Percentiles rank a stretch among this genome's conserved stretches.
Evolutionary conservation across 37 sponge, comb jelly and placozoan species (phyloP).

Genomic region (Amphimedon queenslandica): DNA sequence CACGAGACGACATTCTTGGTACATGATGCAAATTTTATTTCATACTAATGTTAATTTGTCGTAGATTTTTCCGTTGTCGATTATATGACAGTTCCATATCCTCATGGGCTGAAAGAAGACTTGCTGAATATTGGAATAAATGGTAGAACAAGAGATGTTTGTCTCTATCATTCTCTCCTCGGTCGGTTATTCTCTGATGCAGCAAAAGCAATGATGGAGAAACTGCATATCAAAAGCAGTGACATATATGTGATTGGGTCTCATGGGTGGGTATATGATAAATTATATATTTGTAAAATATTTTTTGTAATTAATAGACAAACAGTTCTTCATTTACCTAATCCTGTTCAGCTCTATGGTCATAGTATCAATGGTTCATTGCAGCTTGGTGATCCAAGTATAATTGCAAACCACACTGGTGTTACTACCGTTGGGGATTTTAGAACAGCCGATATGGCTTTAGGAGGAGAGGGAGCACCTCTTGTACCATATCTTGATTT

Average conservation of each 20-base stretch:
- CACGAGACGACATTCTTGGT: neutral
- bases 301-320: slow-evolving; percentile 25
- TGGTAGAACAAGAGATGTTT: slow-evolving; percentile 45
- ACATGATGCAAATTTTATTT: neutral
- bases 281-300: neutral
- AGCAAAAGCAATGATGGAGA: slow-evolving; percentile 16
- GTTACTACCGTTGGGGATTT: slow-evolving; percentile 75
- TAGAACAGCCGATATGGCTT: slow-evolving; percentile 63
- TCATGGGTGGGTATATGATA: slow-evolving; percentile 42
- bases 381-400: slow-evolving; percentile 65
- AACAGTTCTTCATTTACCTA: slow-evolving; percentile 55
- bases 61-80: neutral
- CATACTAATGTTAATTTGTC: neutral
- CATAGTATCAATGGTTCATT: slow-evolving; percentile 39
- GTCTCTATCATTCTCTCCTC: slow-evolving; percentile 43
- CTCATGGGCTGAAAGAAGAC: slow-evolving; percentile 43
- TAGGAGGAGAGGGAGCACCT: slow-evolving; percentile 78
- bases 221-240: slow-evolving; percentile 1
- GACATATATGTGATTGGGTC: slow-evolving; percentile 51
- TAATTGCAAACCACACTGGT: slow-evolving; percentile 58
- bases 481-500: slow-evolving; percentile 63
- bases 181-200: slow-evolving; percentile 68
- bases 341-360: slow-evolving; percentile 21
- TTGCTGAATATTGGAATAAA: slow-evolving; percentile 22
- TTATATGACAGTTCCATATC: slow-evolving; percentile 44